Conservation (phyloP, 2,113 vertebrate genomes). For the Microcebus lehilahytsara region DNA sequence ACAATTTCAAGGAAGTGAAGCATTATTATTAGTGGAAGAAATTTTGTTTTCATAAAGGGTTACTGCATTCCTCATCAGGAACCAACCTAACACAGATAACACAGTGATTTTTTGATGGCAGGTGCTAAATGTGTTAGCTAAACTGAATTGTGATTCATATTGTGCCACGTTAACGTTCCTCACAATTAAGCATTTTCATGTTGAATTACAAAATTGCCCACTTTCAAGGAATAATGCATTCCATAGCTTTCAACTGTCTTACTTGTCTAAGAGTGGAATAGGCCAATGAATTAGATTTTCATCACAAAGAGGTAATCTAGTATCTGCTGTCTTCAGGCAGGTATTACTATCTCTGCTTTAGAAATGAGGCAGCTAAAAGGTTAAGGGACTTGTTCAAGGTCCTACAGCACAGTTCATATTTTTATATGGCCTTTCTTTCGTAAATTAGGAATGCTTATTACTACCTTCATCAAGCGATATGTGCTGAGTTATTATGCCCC, state of each 20-base stretch:
- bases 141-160: not conserved
- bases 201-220: not conserved
- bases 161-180: not conserved
- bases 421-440: conserved; percentile 5
- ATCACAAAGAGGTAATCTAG: not conserved
- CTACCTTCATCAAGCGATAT: not conserved
- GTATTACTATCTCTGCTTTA: not conserved
- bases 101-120: not conserved
- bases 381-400: not conserved
- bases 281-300: not conserved
- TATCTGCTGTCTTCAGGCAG: not conserved
- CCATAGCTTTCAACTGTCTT: not conserved
- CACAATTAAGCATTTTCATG: not conserved
- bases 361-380: not conserved
- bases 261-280: not conserved
- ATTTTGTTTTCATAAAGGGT: conserved; percentile 3
- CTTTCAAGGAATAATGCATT: not conserved
- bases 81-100: not conserved
- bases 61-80: not conserved
- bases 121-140: not conserved
- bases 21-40: not conserved
- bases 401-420: not conserved
- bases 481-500: not conserved
- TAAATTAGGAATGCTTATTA: not conserved
- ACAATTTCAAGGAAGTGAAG: not conserved